phyloP scores from a whole-genome alignment of 2,888 invertebrate genomes.

The Elgonia sp. region DNA sequence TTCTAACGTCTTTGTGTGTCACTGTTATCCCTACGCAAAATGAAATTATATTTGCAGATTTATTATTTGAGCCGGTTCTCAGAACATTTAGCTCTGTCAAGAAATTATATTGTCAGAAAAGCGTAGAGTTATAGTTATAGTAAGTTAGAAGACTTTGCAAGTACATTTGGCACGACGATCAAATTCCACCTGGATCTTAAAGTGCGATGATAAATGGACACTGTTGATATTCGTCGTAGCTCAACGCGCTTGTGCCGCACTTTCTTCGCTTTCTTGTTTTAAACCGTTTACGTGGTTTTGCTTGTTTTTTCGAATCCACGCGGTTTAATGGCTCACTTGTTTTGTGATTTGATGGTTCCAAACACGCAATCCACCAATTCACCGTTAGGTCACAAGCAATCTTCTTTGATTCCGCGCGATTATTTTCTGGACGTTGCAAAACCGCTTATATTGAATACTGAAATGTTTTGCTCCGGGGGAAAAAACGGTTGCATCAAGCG shows the following conservation, averaged over 20 bases:
- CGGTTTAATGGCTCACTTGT: neutral
- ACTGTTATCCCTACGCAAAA: slow-evolving; percentile 31
- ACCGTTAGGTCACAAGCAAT: slow-evolving; percentile 26
- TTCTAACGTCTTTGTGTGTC: slow-evolving; percentile 19
- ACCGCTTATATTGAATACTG: neutral
- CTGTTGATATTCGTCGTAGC: slow-evolving; percentile 74
- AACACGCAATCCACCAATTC: slow-evolving; percentile 1
- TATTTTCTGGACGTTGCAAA: slow-evolving; percentile 23
- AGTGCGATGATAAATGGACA: slow-evolving; percentile 76
- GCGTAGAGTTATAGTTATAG: slow-evolving; percentile 64
- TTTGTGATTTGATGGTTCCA: slow-evolving; percentile 4
- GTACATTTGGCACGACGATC: slow-evolving; percentile 77
- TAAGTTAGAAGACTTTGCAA: slow-evolving; percentile 59
- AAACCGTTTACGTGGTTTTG: slow-evolving; percentile 32
- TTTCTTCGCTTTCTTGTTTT: slow-evolving; percentile 61
- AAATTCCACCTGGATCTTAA: slow-evolving; percentile 75
- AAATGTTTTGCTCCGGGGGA: slow-evolving; percentile 22
- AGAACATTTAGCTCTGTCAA: slow-evolving; percentile 63
- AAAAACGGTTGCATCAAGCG: slow-evolving; percentile 29
- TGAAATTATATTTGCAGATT: slow-evolving; percentile 66
- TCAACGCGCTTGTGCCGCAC: slow-evolving; percentile 54
- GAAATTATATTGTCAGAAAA: slow-evolving; percentile 69
- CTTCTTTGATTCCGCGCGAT: neutral
- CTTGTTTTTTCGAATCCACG: neutral
- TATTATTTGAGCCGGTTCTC: slow-evolving; percentile 60